phyloP scores from a whole-genome alignment of 1,140 invertebrate genomes.

The Hyposmocoma kahamanoa region DNA sequence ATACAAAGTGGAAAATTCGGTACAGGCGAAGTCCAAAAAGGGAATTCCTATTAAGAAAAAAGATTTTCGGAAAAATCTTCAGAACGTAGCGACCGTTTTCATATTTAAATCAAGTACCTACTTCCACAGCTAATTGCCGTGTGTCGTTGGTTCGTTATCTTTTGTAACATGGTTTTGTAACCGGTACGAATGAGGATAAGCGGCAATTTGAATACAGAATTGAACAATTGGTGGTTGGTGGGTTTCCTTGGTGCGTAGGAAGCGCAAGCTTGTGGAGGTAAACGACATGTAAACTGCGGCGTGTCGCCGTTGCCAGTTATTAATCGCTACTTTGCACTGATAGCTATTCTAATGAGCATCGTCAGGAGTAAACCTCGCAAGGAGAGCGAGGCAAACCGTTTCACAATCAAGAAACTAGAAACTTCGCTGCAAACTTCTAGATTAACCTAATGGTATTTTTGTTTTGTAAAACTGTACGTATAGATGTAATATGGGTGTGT shows the following conservation, averaged over 20 bases:
- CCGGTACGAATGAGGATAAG: slow-evolving; percentile 38
- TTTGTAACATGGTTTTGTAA: slow-evolving; percentile 26
- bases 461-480: no score
- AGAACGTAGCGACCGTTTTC: no score
- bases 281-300: slow-evolving; percentile 63
- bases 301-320: slow-evolving; percentile 51
- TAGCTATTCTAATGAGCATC: slow-evolving; percentile 69
- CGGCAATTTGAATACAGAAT: slow-evolving; percentile 47
- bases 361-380: slow-evolving; percentile 47
- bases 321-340: slow-evolving; percentile 61
- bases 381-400: slow-evolving; percentile 61
- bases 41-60: no score
- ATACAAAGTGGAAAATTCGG: no score
- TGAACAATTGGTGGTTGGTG: slow-evolving; percentile 25
- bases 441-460: no score
- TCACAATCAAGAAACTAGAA: no score
- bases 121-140: neutral
- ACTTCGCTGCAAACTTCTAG: no score
- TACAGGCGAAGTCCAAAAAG: no score
- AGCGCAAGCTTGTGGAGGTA: slow-evolving; percentile 43
- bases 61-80: no score
- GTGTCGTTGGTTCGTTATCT: slow-evolving; percentile 21
- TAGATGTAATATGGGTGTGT: no score
- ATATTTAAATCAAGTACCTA: slow-evolving; percentile 21
- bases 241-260: slow-evolving; percentile 36